Evolutionary conservation across 2,113 vertebrate species (phyloP).

Genomic region (Leucopternis melanops): DNA sequence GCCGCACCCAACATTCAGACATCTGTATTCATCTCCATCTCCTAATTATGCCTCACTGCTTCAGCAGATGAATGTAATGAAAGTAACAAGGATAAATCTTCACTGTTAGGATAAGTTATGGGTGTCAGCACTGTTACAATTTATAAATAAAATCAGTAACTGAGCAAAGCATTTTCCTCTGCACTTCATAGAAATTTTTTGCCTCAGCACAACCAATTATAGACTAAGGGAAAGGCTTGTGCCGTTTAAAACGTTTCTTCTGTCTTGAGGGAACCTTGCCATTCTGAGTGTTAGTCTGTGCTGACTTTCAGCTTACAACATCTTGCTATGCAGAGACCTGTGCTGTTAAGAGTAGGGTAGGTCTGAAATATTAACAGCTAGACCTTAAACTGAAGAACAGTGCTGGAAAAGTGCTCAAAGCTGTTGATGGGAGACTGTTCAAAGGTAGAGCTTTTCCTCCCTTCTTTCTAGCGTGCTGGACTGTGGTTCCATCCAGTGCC

Average conservation of each 20-base stretch:
- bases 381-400: background rate
- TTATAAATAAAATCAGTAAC: background rate
- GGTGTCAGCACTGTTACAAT: background rate
- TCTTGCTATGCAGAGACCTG: background rate
- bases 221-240: background rate
- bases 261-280: background rate
- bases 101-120: background rate
- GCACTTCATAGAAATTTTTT: background rate
- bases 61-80: slow-evolving; percentile 11
- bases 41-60: slow-evolving; percentile 26
- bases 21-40: background rate
- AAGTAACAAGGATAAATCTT: slow-evolving; percentile 6
- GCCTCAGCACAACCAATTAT: background rate
- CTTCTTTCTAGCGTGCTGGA: background rate
- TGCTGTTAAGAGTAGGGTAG: background rate
- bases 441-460: background rate
- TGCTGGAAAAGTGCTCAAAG: background rate
- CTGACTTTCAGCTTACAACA: background rate
- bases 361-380: background rate
- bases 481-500: background rate
- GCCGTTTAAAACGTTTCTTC: background rate
- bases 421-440: background rate
- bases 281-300: background rate
- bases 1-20: background rate
- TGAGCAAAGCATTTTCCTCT: background rate